These are phyloP conservation scores for Hesperophylax magnus DNA, from an alignment of 1,140 invertebrate genomes.

Conservation along the genomic window DNA sequence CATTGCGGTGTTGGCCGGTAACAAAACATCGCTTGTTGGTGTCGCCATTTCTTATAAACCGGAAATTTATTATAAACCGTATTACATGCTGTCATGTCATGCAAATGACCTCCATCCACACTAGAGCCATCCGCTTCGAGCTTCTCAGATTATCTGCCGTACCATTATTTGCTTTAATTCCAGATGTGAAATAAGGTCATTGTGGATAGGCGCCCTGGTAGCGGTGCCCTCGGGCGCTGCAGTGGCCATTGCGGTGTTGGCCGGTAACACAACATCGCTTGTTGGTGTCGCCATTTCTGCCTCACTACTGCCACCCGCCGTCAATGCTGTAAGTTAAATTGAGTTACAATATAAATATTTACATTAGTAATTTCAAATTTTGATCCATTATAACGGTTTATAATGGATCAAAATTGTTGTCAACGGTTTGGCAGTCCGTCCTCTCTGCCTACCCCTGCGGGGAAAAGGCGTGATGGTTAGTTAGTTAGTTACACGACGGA, in stretches of 20 bases:
- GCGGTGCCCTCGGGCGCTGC: conserved; percentile 82
- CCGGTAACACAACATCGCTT: conserved; percentile 80
- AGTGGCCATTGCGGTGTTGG: conserved; percentile 81
- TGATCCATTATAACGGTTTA: background rate
- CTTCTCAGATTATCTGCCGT: too few relatives aligned
- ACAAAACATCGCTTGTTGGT: conserved; percentile 82
- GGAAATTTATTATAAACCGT: too few relatives aligned
- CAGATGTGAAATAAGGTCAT: conserved; percentile 75
- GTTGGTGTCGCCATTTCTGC: conserved; percentile 88
- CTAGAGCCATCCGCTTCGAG: too few relatives aligned
- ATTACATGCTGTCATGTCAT: too few relatives aligned
- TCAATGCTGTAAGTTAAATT: conserved; percentile 76
- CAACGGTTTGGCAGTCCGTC: too few relatives aligned
- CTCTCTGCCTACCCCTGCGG: too few relatives aligned
- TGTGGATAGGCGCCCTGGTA: conserved; percentile 79
- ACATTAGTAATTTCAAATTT: too few relatives aligned
- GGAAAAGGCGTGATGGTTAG: too few relatives aligned
- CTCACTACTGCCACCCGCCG: conserved; percentile 83
- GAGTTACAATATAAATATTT: too few relatives aligned
- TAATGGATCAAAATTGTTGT: too few relatives aligned
- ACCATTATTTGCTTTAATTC: conserved; percentile 39
- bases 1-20: conserved; percentile 79
- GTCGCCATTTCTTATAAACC: conserved; percentile 88
- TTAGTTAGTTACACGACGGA: too few relatives aligned
- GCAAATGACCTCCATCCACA: too few relatives aligned